A percentile compares a stretch with the other conserved stretches of the same genome.
phyloP scores from a whole-genome alignment of 2,113 vertebrate species.

The Empidonax alnorum region DNA sequence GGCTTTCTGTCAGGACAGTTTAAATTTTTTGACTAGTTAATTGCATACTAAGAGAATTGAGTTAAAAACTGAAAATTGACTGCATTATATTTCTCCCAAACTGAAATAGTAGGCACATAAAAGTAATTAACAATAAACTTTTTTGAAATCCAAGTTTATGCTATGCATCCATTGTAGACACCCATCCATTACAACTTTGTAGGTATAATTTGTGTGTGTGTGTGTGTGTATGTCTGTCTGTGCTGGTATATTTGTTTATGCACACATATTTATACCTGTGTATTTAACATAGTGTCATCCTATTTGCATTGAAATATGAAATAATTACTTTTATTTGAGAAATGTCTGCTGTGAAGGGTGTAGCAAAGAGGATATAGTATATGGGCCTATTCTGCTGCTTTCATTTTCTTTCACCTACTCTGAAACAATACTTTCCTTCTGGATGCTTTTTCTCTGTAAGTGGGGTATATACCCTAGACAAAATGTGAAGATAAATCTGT shows the following conservation, averaged over 20 bases:
- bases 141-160: background rate
- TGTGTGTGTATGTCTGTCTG: background rate
- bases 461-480: background rate
- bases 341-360: background rate
- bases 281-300: background rate
- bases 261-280: background rate
- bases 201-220: background rate
- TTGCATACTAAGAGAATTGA: background rate
- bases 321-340: background rate
- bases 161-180: background rate
- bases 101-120: background rate
- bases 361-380: background rate
- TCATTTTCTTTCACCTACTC: background rate
- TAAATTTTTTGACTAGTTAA: background rate
- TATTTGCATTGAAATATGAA: background rate
- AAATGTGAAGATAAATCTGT: background rate
- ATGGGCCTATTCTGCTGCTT: background rate
- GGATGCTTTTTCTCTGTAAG: background rate
- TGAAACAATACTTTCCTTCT: background rate
- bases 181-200: background rate
- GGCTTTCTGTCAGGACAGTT: background rate
- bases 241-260: background rate
- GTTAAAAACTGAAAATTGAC: slow-evolving; percentile 50
- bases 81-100: slow-evolving; percentile 60
- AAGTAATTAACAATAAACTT: slow-evolving; percentile 14